A percentile compares a stretch with the other conserved stretches of the same genome.
These are phyloP conservation scores for Seriola dumerili DNA, from an alignment of 2,113 vertebrate genomes.

Conservation along the genomic window DNA sequence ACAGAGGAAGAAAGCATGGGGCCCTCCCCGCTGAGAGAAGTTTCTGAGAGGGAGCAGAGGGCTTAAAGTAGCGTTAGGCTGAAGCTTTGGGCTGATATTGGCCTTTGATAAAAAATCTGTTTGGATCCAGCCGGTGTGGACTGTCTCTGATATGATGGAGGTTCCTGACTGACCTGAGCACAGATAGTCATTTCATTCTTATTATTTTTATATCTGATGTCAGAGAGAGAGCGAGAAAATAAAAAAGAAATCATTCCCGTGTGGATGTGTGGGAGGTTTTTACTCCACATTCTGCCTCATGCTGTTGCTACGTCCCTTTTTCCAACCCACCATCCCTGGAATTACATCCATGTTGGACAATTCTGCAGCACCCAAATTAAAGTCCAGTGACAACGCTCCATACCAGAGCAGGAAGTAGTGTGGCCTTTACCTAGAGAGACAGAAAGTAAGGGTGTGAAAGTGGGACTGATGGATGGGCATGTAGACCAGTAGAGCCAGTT, in stretches of 20 bases:
- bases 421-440: too few relatives aligned
- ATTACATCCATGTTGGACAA: slow-evolving; percentile 14
- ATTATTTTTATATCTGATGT: slow-evolving; percentile 65
- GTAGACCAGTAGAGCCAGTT: too few relatives aligned
- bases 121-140: slow-evolving; percentile 31
- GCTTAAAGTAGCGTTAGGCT: slow-evolving; percentile 24
- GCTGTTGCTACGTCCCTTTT: background rate
- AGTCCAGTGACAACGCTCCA: background rate
- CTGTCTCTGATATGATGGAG: slow-evolving; percentile 53
- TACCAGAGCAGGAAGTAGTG: too few relatives aligned
- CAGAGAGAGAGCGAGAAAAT: slow-evolving; percentile 5
- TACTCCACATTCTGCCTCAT: slow-evolving; percentile 17
- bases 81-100: slow-evolving; percentile 51
- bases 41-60: slow-evolving; percentile 35
- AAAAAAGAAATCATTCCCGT: slow-evolving; percentile 15
- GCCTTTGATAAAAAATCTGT: slow-evolving; percentile 65
- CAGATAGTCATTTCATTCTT: slow-evolving; percentile 61
- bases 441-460: too few relatives aligned
- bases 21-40: slow-evolving; percentile 24
- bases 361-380: background rate
- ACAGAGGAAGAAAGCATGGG: slow-evolving; percentile 50
- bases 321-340: background rate
- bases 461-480: too few relatives aligned
- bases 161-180: slow-evolving; percentile 49
- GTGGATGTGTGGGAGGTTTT: slow-evolving; percentile 20